These are phyloP conservation scores for Ardeotis arabs DNA, from an alignment of 2,113 vertebrate genomes.

Conservation along the genomic window DNA sequence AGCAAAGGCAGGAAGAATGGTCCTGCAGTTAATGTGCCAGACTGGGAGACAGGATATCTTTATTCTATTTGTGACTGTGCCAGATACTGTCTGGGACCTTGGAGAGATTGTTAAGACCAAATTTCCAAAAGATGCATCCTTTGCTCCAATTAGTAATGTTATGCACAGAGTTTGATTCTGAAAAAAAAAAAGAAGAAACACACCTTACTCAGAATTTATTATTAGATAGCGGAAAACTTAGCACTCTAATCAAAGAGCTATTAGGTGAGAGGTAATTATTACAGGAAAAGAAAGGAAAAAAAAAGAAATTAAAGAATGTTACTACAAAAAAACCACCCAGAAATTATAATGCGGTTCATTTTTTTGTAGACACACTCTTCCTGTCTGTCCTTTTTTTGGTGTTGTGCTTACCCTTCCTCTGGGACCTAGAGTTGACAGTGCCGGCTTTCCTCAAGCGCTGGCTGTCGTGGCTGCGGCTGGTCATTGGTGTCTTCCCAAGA, in stretches of 20 bases:
- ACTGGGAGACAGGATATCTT: conserved; percentile 53
- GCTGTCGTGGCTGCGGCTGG: fast-evolving
- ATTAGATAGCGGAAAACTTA: neutral
- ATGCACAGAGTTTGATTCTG: neutral
- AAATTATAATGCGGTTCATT: neutral
- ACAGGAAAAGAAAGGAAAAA: neutral
- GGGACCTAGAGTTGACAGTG: fast-evolving
- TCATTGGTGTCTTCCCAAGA: neutral
- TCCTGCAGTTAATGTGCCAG: conserved; percentile 45
- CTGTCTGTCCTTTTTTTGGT: neutral
- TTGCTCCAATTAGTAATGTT: neutral
- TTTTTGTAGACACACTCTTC: neutral
- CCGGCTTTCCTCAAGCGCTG: neutral
- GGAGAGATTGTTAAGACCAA: neutral
- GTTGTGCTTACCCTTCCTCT: neutral
- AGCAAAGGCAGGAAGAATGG: conserved; percentile 55
- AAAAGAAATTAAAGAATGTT: neutral
- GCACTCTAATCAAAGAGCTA: neutral
- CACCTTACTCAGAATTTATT: neutral
- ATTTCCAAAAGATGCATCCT: conserved; percentile 3
- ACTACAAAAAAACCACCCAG: neutral
- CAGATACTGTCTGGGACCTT: neutral
- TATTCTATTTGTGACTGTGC: conserved; percentile 46
- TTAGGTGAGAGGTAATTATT: neutral
- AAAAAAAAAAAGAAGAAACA: fast-evolving